Conservation (phyloP, 2,113 vertebrate species). For the Rhodinocichla rosea region DNA sequence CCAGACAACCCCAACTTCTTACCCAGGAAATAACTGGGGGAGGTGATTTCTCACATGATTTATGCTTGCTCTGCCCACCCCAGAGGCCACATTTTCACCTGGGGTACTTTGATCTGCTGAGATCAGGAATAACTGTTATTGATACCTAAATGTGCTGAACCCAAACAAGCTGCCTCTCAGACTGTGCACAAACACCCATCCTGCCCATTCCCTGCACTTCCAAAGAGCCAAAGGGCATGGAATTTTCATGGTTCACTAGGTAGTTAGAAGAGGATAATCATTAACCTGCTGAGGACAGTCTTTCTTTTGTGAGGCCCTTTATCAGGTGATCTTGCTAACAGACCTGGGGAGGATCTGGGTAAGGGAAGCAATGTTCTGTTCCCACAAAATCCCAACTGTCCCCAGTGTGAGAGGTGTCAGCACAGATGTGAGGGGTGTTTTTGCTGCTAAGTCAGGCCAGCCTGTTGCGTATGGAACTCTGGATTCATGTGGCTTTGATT, state of each 20-base stretch:
- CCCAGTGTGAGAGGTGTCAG: accelerated
- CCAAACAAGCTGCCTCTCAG: neutral
- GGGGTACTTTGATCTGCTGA: neutral
- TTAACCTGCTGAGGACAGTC: conserved; percentile 47
- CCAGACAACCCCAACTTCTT: neutral
- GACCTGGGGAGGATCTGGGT: neutral
- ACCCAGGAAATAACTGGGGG: too few relatives aligned
- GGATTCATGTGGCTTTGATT: neutral
- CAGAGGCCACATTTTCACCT: neutral
- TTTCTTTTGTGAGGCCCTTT: conserved; percentile 17
- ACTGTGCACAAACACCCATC: neutral
- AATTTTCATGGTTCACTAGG: neutral
- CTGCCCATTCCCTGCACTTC: neutral
- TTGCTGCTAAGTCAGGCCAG: neutral
- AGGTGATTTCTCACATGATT: neutral
- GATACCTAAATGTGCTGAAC: neutral
- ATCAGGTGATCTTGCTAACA: neutral
- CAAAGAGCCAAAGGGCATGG: conserved; percentile 2
- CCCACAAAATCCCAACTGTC: neutral
- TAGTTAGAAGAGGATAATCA: conserved; percentile 34
- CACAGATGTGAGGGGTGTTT: neutral
- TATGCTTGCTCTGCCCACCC: neutral
- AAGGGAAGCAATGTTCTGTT: neutral
- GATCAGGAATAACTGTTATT: neutral
- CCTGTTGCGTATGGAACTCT: accelerated